Evolutionary conservation across 2,888 invertebrate genomes (phyloP).

Genomic region (Allolobophora icterica): DNA sequence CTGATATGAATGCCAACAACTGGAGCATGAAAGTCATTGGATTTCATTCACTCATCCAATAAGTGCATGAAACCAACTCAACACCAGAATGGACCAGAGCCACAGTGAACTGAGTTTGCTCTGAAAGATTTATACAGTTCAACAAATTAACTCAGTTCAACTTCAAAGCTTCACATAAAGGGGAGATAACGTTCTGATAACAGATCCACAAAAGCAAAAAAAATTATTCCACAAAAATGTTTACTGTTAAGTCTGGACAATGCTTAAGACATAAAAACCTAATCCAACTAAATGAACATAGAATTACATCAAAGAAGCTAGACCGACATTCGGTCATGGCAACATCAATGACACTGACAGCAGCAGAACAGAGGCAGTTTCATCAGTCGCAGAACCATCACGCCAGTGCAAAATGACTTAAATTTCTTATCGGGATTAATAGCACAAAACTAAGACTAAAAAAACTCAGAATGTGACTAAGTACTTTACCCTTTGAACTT

Average conservation of each 20-base stretch:
- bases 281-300: background rate
- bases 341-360: background rate
- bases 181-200: background rate
- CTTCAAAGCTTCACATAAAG: slow-evolving; percentile 7
- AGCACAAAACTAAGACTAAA: slow-evolving; percentile 11
- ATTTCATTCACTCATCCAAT: background rate
- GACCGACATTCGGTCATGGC: background rate
- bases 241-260: background rate
- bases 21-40: background rate
- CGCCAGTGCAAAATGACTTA: background rate
- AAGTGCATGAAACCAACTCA: background rate
- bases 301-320: background rate
- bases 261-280: background rate
- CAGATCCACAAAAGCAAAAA: slow-evolving; percentile 7
- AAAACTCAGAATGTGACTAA: slow-evolving; percentile 9
- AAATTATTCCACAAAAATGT: background rate
- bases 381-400: background rate
- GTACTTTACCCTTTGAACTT: slow-evolving; percentile 5
- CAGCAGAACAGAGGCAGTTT: background rate
- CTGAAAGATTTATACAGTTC: background rate
- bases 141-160: background rate
- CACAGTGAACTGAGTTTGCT: background rate
- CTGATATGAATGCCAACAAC: background rate
- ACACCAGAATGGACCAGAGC: background rate
- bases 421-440: background rate